Conservation (phyloP, 2,113 vertebrate species). For the Euleptes europaea region DNA sequence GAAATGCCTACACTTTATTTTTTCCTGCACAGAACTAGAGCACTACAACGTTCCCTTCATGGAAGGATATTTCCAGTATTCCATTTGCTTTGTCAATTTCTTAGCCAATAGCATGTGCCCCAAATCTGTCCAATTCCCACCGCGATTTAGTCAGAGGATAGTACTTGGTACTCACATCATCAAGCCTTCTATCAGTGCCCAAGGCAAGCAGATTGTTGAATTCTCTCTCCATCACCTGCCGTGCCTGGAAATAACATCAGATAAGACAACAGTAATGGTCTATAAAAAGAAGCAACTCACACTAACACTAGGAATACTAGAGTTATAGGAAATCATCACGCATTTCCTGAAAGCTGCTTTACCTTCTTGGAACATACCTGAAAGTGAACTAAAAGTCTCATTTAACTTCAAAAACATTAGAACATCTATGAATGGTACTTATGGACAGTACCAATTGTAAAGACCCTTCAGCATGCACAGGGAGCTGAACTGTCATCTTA, state of each 20-base stretch:
- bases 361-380: neutral
- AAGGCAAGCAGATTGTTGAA: constrained; percentile 94
- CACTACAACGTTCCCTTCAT: neutral
- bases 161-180: constrained; percentile 83
- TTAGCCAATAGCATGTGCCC: neutral
- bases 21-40: neutral
- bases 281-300: neutral
- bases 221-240: constrained; percentile 95
- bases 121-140: neutral
- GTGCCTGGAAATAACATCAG: constrained; percentile 77
- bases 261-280: neutral
- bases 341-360: neutral
- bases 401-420: neutral
- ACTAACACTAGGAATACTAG: neutral
- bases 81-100: neutral
- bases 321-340: neutral
- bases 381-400: neutral
- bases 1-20: neutral
- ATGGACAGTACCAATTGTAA: neutral
- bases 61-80: neutral
- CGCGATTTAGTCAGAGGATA: neutral
- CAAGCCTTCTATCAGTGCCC: constrained; percentile 90
- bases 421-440: neutral
- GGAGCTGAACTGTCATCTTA: neutral
- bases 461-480: neutral